Conservation (phyloP, 2,113 vertebrate genomes). For the Seriola aureovittata region DNA sequence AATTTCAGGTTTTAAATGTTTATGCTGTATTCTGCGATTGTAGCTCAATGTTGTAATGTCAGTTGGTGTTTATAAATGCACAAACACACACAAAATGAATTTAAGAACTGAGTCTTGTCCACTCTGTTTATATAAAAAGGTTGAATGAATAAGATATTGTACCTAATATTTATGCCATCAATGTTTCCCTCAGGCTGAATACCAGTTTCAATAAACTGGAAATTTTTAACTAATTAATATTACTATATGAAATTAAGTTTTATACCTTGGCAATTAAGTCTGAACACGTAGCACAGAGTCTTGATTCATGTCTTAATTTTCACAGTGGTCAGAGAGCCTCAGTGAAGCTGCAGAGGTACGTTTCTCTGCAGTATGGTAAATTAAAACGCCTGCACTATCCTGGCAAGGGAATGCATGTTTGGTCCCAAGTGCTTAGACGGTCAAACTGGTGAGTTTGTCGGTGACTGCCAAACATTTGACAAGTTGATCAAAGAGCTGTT, state of each 20-base stretch:
- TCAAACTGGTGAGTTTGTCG: conserved; percentile 26
- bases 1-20: not conserved
- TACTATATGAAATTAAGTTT: too few relatives aligned
- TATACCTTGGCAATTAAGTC: too few relatives aligned
- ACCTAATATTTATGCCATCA: not conserved
- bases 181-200: not conserved
- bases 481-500: conserved; percentile 55
- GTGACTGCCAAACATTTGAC: conserved; percentile 50
- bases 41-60: not conserved
- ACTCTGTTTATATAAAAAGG: too few relatives aligned
- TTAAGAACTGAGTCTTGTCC: too few relatives aligned
- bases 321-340: too few relatives aligned
- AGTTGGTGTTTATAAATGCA: not conserved
- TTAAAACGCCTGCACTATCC: conserved; percentile 28
- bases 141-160: too few relatives aligned
- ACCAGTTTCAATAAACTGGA: too few relatives aligned
- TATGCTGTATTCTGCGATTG: not conserved
- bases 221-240: too few relatives aligned
- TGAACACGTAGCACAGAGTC: too few relatives aligned
- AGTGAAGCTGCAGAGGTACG: not conserved
- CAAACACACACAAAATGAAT: too few relatives aligned
- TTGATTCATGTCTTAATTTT: too few relatives aligned
- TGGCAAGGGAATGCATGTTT: conserved; percentile 24
- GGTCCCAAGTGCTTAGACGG: conserved; percentile 31
- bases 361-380: conserved; percentile 47